Conservation (phyloP, 1,140 invertebrate genomes). For the Tetranychus cinnabarinus region DNA sequence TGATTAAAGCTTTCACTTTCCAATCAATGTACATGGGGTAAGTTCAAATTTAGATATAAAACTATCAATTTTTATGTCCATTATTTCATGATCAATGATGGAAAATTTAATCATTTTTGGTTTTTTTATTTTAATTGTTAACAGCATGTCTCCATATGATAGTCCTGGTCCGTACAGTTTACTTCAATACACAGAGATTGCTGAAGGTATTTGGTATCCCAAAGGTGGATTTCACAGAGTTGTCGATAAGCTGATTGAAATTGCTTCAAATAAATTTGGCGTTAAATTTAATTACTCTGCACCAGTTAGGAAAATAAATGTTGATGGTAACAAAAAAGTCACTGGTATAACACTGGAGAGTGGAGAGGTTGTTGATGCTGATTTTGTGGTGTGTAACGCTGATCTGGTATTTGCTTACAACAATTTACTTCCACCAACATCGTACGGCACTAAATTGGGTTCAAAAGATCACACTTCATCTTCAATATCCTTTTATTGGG, state of each 20-base stretch:
- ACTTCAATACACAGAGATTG: background rate
- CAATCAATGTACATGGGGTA: constrained; percentile 1
- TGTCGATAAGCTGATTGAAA: background rate
- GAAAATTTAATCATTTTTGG: too few species aligned
- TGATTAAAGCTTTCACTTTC: background rate
- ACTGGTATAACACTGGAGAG: background rate
- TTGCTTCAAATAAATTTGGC: background rate
- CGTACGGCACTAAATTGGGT: background rate
- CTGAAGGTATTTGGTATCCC: background rate
- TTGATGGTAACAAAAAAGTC: background rate
- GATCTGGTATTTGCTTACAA: background rate
- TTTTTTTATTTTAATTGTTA: too few species aligned
- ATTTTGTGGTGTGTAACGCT: background rate
- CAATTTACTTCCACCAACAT: background rate
- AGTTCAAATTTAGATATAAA: background rate
- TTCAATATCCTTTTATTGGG: background rate
- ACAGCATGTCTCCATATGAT: background rate
- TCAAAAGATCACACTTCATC: background rate
- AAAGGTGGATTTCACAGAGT: background rate
- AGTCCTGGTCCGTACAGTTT: background rate
- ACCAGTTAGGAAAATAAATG: background rate
- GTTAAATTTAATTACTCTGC: background rate
- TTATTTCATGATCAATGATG: too few species aligned
- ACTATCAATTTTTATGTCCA: background rate
- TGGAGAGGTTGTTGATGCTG: background rate